Conservation (phyloP, 1,140 invertebrate species). For the Neodiprion fabricii region DNA sequence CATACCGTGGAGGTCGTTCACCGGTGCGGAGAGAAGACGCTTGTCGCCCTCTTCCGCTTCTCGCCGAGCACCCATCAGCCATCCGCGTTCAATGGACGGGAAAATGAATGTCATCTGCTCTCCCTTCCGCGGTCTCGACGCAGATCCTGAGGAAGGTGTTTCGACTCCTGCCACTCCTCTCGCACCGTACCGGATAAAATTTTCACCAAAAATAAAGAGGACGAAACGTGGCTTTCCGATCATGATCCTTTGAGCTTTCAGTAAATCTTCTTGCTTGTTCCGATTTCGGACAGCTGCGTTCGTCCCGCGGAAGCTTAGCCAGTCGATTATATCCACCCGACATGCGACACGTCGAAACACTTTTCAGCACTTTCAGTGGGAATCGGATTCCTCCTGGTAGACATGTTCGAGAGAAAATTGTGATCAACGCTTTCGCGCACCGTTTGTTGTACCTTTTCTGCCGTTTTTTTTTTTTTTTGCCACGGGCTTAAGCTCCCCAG, state of each 20-base stretch:
- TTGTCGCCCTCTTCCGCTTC: background rate
- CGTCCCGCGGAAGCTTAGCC: slow-evolving; percentile 47
- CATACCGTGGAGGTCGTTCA: no score
- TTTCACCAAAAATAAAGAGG: no score
- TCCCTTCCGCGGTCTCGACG: background rate
- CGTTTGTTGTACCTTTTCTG: slow-evolving; percentile 8
- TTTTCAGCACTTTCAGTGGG: slow-evolving; percentile 51
- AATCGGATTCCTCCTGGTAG: background rate
- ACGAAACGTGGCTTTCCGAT: no score
- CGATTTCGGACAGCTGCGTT: background rate
- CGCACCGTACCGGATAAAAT: no score
- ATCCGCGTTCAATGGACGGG: slow-evolving; percentile 14
- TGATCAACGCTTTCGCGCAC: background rate
- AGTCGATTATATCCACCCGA: slow-evolving; percentile 47
- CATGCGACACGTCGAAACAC: slow-evolving; percentile 47
- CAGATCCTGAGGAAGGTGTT: no score
- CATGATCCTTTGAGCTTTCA: no score
- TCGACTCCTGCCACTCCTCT: no score
- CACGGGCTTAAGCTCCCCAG: background rate
- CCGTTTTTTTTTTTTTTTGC: slow-evolving; percentile 21
- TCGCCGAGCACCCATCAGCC: background rate
- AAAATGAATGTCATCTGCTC: slow-evolving; percentile 16
- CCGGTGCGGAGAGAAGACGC: background rate
- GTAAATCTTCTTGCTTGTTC: background rate
- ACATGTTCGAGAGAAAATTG: background rate